Base-by-base conservation (phyloP, 2,888 invertebrate species). In the Orthonychiurus folsomi region DNA sequence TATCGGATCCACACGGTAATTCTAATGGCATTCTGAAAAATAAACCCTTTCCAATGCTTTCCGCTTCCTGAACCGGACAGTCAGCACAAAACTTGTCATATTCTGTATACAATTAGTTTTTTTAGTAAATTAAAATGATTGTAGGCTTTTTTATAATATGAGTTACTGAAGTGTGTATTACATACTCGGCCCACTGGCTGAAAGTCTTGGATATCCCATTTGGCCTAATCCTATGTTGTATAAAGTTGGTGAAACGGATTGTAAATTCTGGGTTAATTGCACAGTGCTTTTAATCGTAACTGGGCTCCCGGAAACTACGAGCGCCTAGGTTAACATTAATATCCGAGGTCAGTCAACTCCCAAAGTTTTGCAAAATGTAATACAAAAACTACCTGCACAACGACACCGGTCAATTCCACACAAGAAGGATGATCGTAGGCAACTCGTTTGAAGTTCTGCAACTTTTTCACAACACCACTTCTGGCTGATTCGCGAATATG, bases 1-100 rank as follows among this genome's bases (percentile, higher is more conserved):
- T 75, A 64, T 82, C 82, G 18, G 78, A 76, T 0, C 82, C 83
- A 69, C 84, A 84, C 1, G 27, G 50, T 15, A 69, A 52, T 24
- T 56, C 66, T 24, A 67, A 53, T 12, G 67, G 66, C 9, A 69
- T 27, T 18, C 18, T 25, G 37, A 37, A 37, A 15, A 37, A 37
- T 9, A 15, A 37, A 9, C 9, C 37, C 15, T 37, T 37, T 37
- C 15, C 15, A 15, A 5, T 37, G 37, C 37, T 37, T 37, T 37
- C 37, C 5, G 37, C 5, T 9, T 37, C 37, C 37, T 37, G 37
- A 15, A 37, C 15, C 37, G 37, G 37, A 15, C 37, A 37, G 37
- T 37, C 37, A 37, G 9, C 15, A 15, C 37, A 37, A 15, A 37
- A 37, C 15, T 5, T 15, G 9, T 37, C 37, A 37, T 37, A 37